A percentile compares a stretch with the other conserved stretches of the same genome.
phyloP scores from a whole-genome alignment of 2,888 invertebrate species.

The Chrysina gloriosa region DNA sequence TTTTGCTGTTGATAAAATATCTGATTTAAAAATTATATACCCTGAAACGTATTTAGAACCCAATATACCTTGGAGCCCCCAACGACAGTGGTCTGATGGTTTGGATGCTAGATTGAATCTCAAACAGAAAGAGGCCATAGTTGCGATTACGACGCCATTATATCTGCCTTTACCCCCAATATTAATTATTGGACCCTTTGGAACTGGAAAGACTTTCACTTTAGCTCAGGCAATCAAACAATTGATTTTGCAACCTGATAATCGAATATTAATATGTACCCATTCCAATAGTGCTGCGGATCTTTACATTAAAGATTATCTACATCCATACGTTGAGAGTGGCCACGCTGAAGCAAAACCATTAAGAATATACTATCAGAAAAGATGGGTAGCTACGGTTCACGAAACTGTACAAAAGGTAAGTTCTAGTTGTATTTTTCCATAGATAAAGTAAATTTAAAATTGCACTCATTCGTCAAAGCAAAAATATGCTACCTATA shows the following conservation, averaged over 20 bases:
- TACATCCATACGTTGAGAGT: constrained; percentile 79
- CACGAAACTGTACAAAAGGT: constrained; percentile 76
- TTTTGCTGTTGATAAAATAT: constrained; percentile 81
- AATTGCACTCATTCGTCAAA: background rate
- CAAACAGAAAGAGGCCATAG: constrained; percentile 83
- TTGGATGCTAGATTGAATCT: constrained; percentile 76
- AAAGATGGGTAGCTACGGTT: constrained; percentile 83
- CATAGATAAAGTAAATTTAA: background rate
- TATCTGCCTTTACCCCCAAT: constrained; percentile 76
- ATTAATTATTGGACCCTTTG: constrained; percentile 81
- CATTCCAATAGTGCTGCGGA: constrained; percentile 91
- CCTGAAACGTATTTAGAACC: constrained; percentile 75
- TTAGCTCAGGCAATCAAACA: constrained; percentile 79
- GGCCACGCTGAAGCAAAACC: constrained; percentile 77
- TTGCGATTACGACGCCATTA: constrained; percentile 78
- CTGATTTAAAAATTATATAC: constrained; percentile 78
- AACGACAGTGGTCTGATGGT: constrained; percentile 75
- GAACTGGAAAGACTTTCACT: constrained; percentile 90
- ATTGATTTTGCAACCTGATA: constrained; percentile 72
- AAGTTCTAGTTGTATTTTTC: constrained; percentile 43
- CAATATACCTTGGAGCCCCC: constrained; percentile 76
- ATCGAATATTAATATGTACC: constrained; percentile 83
- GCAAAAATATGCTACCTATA: too few species aligned
- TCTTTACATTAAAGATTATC: constrained; percentile 85
- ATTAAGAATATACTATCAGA: constrained; percentile 82